These are phyloP conservation scores for Porites evermanni DNA, from an alignment of 92 coral and sea anemone genomes.

Conservation along the genomic window DNA sequence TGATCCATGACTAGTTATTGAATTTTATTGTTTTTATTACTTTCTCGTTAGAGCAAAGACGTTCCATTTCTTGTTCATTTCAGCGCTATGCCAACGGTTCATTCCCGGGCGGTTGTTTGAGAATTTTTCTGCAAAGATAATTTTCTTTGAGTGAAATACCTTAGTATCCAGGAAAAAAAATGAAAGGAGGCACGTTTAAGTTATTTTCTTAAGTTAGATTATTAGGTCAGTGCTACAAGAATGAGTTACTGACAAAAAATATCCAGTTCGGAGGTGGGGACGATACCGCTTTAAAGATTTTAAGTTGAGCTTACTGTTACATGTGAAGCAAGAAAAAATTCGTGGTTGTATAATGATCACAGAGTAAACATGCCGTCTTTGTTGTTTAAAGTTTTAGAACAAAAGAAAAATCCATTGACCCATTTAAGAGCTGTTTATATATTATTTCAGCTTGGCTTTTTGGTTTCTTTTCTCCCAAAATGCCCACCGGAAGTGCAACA, in stretches of 20 bases:
- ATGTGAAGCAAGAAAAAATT: not conserved
- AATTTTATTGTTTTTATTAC: not conserved
- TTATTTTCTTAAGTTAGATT: not conserved
- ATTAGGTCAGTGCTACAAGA: not conserved
- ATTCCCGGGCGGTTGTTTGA: not conserved
- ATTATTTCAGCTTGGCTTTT: constrained; percentile 6
- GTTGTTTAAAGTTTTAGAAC: not conserved
- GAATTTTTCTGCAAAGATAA: not conserved
- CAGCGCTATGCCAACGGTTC: not conserved
- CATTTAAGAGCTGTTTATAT: not conserved
- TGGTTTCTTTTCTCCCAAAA: not conserved
- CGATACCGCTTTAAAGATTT: not conserved
- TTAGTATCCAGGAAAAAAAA: constrained; percentile 10
- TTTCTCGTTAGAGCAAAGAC: not conserved
- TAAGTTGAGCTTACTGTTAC: too few relatives aligned
- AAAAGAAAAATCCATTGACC: constrained; percentile 9
- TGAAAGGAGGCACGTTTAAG: not conserved
- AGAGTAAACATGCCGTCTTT: constrained; percentile 5
- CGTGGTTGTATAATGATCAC: not conserved
- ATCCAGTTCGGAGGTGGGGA: not conserved
- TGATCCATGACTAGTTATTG: not conserved
- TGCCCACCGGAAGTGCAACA: not conserved
- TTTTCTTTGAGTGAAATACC: not conserved
- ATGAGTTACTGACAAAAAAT: not conserved
- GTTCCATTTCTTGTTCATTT: not conserved